Percentiles rank a stretch among this genome's conserved stretches.
Conservation (phyloP, 2,888 invertebrate genomes). For the Keiferia lycopersicella region DNA sequence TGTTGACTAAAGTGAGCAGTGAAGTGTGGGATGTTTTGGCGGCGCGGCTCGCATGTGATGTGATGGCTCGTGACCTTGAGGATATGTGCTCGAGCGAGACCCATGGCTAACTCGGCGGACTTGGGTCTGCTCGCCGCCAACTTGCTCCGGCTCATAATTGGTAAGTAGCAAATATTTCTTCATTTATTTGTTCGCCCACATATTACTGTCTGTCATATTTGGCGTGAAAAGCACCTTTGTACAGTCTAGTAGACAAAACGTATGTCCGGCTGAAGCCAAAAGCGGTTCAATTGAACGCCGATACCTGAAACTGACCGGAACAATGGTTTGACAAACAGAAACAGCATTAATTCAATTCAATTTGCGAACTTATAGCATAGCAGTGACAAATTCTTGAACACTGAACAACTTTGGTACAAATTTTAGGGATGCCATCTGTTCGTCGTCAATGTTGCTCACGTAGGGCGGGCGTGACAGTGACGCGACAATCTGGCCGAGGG, state of each 20-base stretch:
- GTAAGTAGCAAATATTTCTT: conserved; percentile 53
- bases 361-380: background rate
- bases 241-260: conserved; percentile 5
- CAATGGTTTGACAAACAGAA: background rate
- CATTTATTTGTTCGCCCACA: background rate
- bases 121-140: conserved; percentile 82
- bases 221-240: background rate
- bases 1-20: conserved; percentile 10
- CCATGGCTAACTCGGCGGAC: conserved; percentile 83
- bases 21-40: conserved; percentile 24
- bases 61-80: conserved; percentile 65
- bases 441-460: conserved; percentile 13
- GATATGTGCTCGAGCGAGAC: conserved; percentile 61
- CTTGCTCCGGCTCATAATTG: conserved; percentile 83
- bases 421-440: background rate
- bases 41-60: conserved; percentile 43
- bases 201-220: background rate
- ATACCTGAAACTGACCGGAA: conserved; percentile 9
- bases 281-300: background rate
- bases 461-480: conserved; percentile 10
- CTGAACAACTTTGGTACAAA: background rate
- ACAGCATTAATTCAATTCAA: background rate
- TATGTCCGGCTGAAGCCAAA: background rate
- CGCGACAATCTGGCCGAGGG: conserved; percentile 16
- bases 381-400: background rate